These are phyloP conservation scores for Corythornis cristatus DNA, from an alignment of 2,113 vertebrate species.

Conservation along the genomic window DNA sequence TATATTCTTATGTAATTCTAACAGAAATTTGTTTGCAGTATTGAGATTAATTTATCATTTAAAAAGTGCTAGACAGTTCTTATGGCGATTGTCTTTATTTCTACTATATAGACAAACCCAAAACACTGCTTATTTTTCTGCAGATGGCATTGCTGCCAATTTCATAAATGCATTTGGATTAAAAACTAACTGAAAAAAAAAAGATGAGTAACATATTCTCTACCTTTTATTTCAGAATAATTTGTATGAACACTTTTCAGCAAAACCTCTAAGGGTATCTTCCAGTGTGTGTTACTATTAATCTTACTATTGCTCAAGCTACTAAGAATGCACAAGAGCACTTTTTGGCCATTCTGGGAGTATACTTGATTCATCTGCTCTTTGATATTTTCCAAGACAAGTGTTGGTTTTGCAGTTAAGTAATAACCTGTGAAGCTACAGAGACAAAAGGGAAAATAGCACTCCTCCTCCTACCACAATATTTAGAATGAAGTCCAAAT, in stretches of 20 bases:
- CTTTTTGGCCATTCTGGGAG: neutral
- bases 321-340: neutral
- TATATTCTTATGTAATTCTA: neutral
- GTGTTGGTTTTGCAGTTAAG: neutral
- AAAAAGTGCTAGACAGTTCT: neutral
- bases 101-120: neutral
- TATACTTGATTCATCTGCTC: neutral
- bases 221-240: neutral
- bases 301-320: neutral
- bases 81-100: neutral
- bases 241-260: neutral
- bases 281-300: accelerated
- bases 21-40: neutral
- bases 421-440: neutral
- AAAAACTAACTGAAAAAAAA: neutral
- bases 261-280: neutral
- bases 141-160: neutral
- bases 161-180: neutral
- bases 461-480: neutral
- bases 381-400: neutral
- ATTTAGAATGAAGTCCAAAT: neutral
- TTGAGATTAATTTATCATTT: neutral
- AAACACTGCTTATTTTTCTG: neutral
- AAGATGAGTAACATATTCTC: neutral
- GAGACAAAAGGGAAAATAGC: neutral